phyloP scores from a whole-genome alignment of 2,888 invertebrate genomes.

The Siphlonurus alternatus region DNA sequence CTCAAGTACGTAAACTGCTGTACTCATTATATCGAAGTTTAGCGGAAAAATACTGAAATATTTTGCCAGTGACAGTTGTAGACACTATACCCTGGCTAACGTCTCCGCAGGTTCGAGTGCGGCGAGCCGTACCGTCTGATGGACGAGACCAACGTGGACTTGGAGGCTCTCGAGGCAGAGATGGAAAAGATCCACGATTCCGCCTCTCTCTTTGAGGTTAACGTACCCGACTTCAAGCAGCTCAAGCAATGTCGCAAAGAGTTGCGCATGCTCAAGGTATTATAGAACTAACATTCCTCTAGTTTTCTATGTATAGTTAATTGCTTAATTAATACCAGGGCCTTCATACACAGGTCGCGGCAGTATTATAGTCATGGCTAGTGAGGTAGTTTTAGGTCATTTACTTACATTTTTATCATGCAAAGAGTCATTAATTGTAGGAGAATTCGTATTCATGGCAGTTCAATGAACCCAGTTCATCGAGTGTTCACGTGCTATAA shows the following conservation, averaged over 20 bases:
- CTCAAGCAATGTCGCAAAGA: conserved; percentile 85
- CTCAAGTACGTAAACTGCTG: conserved; percentile 23
- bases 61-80: too few species aligned
- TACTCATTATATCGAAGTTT: too few species aligned
- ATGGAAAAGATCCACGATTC: conserved; percentile 77
- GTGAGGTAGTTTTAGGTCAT: too few species aligned
- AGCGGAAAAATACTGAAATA: too few species aligned
- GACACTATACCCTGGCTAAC: too few species aligned
- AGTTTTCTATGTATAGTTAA: conserved; percentile 3
- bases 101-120: conserved; percentile 44
- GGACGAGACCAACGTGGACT: conserved; percentile 61
- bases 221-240: conserved; percentile 84
- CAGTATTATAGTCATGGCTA: background rate
- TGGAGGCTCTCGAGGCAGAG: conserved; percentile 63
- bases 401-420: too few species aligned
- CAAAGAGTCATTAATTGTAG: too few species aligned
- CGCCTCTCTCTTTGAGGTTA: conserved; percentile 87
- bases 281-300: background rate
- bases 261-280: conserved; percentile 66
- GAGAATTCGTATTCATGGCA: too few species aligned
- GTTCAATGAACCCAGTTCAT: too few species aligned
- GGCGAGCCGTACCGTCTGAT: conserved; percentile 53
- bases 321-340: background rate
- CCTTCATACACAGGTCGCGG: background rate
- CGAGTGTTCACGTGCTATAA: too few species aligned